phyloP scores from a whole-genome alignment of 2,113 vertebrate species.

The Cottus gobio region DNA sequence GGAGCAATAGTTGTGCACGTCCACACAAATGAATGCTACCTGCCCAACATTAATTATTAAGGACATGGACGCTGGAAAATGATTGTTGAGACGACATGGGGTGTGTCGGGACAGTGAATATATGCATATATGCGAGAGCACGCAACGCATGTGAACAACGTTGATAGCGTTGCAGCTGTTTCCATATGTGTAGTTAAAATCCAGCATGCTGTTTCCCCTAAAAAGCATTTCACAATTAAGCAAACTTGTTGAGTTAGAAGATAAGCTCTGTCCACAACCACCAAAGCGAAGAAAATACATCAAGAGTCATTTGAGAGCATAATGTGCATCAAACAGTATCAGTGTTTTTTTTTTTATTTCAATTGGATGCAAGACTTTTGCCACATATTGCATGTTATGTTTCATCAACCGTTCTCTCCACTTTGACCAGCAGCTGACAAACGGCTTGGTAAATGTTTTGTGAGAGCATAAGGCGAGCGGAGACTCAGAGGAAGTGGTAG shows the following conservation, averaged over 20 bases:
- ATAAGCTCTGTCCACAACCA: not conserved
- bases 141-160: not conserved
- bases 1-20: not conserved
- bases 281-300: not conserved
- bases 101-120: not conserved
- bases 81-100: not conserved
- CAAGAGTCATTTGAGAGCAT: not conserved
- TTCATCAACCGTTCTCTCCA: not conserved
- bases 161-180: not conserved
- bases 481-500: not conserved
- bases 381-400: not conserved
- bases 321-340: not conserved
- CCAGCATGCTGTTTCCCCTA: not conserved
- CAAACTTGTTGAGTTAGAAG: not conserved
- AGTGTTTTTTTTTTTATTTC: not conserved
- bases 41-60: not conserved
- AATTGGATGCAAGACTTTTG: not conserved
- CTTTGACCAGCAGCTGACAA: not conserved
- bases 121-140: no score
- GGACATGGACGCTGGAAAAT: not conserved
- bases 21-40: not conserved
- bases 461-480: not conserved
- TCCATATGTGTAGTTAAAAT: not conserved
- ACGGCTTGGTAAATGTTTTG: not conserved
- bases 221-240: not conserved